Evolutionary conservation across 1,140 invertebrate genomes (phyloP), one percentile per base, ranked within the genome.

Genomic region (Sycobia sp.): DNA sequence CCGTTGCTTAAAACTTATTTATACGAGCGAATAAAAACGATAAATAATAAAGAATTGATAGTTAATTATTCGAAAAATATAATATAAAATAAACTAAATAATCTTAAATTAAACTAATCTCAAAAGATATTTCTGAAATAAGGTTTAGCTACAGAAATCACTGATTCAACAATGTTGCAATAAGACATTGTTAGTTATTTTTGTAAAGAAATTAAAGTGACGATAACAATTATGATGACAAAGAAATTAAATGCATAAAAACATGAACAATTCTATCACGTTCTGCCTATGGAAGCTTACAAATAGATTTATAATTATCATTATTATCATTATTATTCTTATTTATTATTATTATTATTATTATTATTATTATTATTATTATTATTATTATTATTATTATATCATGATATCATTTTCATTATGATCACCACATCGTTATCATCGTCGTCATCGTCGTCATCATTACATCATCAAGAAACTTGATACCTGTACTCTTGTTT

Each of bases 121-220:
- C 69, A 75, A 71, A 73, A 66, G 66, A 69, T 69, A 61, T 54
- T 38, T 46, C 47, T 54, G 53, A 67, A 72, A 69, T 69, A 66
- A 53, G 67, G 67, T 73, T 71, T 73, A 72, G 70, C 68, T 71
- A 75, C 64, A 70, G 71, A 53, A 68, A 73, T 77, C 67, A 76
- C 55, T 46, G 62, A 75, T 75, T 69, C 47, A 70, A 71, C 71
- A 76, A 77, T 77, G 74, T 78, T 76, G 66, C 65, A 67, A 69
- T 62, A 62, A 71, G 72, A 75, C 72, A 78, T 78, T 79, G 75
- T 76, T 77, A 67, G 75, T 78, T 80, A 79, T 78, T 80, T 78
- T 80, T 79, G 73, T 76, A 77, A 57, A 62, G 13, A 32, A 13
- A 51, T 39, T n/a, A 36, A 39, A 41, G 41, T 22, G 16, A 50